Evolutionary conservation across 2,888 invertebrate genomes (phyloP), one percentile per base, ranked within the genome.

Genomic region (Erebia ligea): DNA sequence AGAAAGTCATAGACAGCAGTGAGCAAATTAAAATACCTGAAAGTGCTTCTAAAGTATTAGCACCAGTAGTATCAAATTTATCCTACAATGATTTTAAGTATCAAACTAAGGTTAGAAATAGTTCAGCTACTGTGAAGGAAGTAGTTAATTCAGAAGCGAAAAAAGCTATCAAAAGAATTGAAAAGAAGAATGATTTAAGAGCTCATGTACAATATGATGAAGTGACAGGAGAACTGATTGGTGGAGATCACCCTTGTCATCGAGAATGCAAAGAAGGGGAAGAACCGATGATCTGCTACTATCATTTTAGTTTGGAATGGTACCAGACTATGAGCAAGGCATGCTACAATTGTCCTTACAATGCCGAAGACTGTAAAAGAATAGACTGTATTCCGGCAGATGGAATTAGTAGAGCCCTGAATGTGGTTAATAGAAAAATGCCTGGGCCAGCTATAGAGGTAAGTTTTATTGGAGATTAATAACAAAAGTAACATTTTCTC

Each of bases 251-350:
- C 76, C 95, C 96, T 0, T 97, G 97, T 84, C 89, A 94, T 42
- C 94, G 97, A 78, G 92, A 94, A 79, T 97, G 97, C 82, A 88
- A 82, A 25, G 93, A 94, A 73, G 94, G 93, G 0, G 92, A 94
- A 61, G 91, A 94, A 8, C 94, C 95, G 1, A 95, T 95, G 95
- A 93, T 94, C 34, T 97, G 97, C 80, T 93, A 94, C 69, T 97
- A 97, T 81, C 92, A 94, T 78, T 97, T 97, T 79, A 94, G 92
- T n/a, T 81, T 97, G 6, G 98, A 98, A 84, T 96, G 96, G 95
- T 98, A 97, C 86, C 95, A 96, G 77, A 96, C 97, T 0, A 95
- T 98, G 94, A 97, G 97, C 83, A 98, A 98, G 85, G 98, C 98
- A 0, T 98, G 98, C 80, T 97, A 95, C 81, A 91, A 96, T 79